Evolutionary conservation across 2,888 invertebrate genomes (phyloP), one percentile per base, ranked within the genome.

Genomic region (Nephrotoma guestfalica): DNA sequence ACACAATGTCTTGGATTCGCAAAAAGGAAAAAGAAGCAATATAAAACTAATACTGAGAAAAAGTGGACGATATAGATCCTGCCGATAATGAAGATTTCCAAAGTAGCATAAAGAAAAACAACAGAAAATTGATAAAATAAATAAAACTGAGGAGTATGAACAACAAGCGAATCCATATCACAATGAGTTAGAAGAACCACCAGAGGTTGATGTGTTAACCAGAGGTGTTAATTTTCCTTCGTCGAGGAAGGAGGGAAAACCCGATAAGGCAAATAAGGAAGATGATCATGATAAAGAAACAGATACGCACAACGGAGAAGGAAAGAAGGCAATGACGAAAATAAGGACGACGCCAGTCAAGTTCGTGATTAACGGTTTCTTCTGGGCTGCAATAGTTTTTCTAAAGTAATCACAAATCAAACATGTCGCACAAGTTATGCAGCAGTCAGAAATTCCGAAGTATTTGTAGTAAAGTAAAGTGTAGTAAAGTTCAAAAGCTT

Each of bases 81-180:
- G 90, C 91, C 2, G 86, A 89, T 41, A 87, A 87, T 41, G 13
- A 43, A 57, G 15, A 86, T 51, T 88, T 3, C 89, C 91, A 11
- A 90, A 91, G 4, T 90, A 91, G 41, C 90, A 90, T 87, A 87
- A 90, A 89, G 89, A 93, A 86, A 93, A 93, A 89, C 91, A 92
- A 57, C 94, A 95, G 89, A 96, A 97, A 89, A 95, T 96, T 86
- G 96, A 97, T 88, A 95, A 97, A 90, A 94, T 96, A 93, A 93
- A 96, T n/a, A 96, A 97, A 88, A 94, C 94, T 0, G 95, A 96
- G 89, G 91, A 94, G 87, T 95, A 96, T 89, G 96, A 96, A 89
- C 96, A 97, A 89, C 97, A 97, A 90, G 92, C 92, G 15, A 92
- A 98, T 93, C 95, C 96, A 0, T 95, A 96, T 89, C 96, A 97